A percentile compares a stretch with the other conserved stretches of the same genome.
Conservation (phyloP, 2,888 invertebrate genomes). For the Mimachlamys varia region DNA sequence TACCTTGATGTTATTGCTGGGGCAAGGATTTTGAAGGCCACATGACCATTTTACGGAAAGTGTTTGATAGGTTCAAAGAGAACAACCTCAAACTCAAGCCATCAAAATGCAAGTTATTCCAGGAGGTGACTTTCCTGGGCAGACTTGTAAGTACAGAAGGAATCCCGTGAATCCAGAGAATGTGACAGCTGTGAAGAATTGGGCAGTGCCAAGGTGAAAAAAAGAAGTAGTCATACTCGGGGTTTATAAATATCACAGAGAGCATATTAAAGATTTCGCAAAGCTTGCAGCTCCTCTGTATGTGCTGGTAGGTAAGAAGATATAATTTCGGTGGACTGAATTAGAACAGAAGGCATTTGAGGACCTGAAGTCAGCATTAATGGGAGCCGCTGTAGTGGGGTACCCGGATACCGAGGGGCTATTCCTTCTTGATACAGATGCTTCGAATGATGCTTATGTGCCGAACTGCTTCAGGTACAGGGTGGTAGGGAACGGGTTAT, state of each 20-base stretch:
- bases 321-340: background rate
- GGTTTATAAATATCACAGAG: conserved; percentile 58
- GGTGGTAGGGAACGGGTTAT: background rate
- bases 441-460: background rate
- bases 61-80: conserved; percentile 39
- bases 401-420: background rate
- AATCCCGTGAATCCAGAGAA: conserved; percentile 37
- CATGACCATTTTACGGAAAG: conserved; percentile 14
- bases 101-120: conserved; percentile 53
- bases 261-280: conserved; percentile 51
- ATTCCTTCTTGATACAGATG: background rate
- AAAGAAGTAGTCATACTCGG: conserved; percentile 58
- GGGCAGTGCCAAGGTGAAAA: conserved; percentile 51
- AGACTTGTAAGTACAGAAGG: conserved; percentile 41
- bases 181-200: conserved; percentile 43
- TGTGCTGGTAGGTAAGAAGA: background rate
- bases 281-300: conserved; percentile 45
- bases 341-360: background rate
- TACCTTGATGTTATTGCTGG: no score
- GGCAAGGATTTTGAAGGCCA: conserved; percentile 38
- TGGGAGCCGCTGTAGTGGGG: background rate
- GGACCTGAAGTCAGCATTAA: background rate
- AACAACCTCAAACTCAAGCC: conserved; percentile 45
- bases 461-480: background rate
- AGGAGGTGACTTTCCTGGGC: conserved; percentile 51